These are phyloP conservation scores for Cyprinodon variegatus DNA, from an alignment of 2,113 vertebrate genomes.

Conservation along the genomic window DNA sequence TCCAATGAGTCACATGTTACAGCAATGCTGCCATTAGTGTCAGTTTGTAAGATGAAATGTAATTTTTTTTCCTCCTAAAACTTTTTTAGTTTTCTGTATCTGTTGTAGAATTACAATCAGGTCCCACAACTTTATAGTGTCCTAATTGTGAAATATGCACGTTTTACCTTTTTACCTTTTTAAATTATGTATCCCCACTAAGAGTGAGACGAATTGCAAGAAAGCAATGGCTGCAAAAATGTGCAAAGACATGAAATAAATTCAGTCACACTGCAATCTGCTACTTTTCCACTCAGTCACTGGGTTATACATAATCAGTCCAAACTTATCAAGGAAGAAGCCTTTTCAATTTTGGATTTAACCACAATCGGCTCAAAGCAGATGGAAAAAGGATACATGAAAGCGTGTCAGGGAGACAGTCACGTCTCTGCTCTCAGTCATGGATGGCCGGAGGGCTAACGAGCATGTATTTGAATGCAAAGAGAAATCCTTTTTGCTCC, in stretches of 20 bases:
- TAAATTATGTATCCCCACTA: neutral
- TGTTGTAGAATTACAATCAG: slow-evolving; percentile 2
- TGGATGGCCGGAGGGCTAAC: slow-evolving; percentile 18
- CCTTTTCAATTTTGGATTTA: slow-evolving; percentile 29
- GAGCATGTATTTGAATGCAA: slow-evolving; percentile 48
- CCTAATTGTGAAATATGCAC: neutral
- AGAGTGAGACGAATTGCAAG: neutral
- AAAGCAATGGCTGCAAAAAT: slow-evolving; percentile 8
- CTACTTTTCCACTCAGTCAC: slow-evolving; percentile 10
- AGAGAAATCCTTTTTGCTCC: slow-evolving; percentile 28
- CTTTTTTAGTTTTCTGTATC: slow-evolving; percentile 2
- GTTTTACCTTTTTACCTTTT: neutral
- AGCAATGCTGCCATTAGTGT: slow-evolving; percentile 6
- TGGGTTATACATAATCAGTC: slow-evolving; percentile 7
- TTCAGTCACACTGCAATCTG: slow-evolving; percentile 28
- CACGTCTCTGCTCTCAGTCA: slow-evolving; percentile 19
- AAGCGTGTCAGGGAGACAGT: slow-evolving; percentile 28
- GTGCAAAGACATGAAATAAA: slow-evolving; percentile 14
- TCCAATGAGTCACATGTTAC: slow-evolving; percentile 21
- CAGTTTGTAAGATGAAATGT: neutral
- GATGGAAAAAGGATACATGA: slow-evolving; percentile 25
- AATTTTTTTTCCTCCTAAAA: slow-evolving; percentile 14
- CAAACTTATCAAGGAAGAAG: slow-evolving; percentile 13
- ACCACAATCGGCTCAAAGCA: slow-evolving; percentile 37
- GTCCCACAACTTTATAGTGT: neutral